A percentile compares a stretch with the other conserved stretches of the same genome.
Evolutionary conservation across 2,113 vertebrate species (phyloP).

Genomic region (Gymnobelideus leadbeateri): DNA sequence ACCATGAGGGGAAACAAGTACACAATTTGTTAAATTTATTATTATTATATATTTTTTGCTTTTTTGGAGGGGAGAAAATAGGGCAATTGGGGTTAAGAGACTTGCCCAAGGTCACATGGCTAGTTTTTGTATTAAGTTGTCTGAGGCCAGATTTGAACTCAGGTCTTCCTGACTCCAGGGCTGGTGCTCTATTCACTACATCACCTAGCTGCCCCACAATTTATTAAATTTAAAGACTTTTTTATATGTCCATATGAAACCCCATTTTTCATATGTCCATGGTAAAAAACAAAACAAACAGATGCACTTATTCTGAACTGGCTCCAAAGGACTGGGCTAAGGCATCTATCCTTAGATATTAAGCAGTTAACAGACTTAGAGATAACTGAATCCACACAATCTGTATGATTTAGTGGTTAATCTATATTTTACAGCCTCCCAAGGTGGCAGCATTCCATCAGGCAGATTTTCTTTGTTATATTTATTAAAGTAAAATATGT

Average conservation of each 20-base stretch:
- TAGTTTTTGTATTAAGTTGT: too few relatives aligned
- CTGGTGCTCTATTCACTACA: too few relatives aligned
- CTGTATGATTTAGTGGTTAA: neutral
- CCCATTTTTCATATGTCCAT: neutral
- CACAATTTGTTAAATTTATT: neutral
- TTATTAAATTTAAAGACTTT: neutral
- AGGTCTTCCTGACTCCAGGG: too few relatives aligned
- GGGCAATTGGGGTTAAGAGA: too few relatives aligned
- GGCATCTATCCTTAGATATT: neutral
- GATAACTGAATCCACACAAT: neutral
- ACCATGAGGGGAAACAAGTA: neutral
- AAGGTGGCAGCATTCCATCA: neutral
- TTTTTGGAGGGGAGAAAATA: too few relatives aligned
- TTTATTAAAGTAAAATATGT: neutral
- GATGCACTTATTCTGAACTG: neutral
- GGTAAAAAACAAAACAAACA: neutral
- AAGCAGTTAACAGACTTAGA: neutral
- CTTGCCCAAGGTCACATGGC: too few relatives aligned
- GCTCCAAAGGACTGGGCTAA: neutral
- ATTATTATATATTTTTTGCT: too few relatives aligned
- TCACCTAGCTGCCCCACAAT: too few relatives aligned
- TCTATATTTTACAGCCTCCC: neutral
- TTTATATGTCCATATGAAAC: neutral
- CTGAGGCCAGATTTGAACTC: too few relatives aligned
- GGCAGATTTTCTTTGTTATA: neutral